phyloP scores from a whole-genome alignment of 2,888 invertebrate genomes.

The Laothoe populi region DNA sequence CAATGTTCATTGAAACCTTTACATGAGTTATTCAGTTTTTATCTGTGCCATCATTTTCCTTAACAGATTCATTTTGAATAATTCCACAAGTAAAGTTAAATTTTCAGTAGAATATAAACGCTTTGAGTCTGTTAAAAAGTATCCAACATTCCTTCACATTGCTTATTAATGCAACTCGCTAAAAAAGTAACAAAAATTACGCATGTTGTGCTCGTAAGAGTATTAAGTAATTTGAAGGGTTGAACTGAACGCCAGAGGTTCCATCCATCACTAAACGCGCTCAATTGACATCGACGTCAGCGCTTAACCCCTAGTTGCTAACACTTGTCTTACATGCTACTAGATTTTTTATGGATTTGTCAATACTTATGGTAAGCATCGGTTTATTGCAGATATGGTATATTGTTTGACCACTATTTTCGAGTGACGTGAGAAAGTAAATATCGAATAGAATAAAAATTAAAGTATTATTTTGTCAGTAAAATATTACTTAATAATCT shows the following conservation, averaged over 20 bases:
- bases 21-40: too few species aligned
- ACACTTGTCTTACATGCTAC: slow-evolving; percentile 59
- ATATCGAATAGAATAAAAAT: too few species aligned
- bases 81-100: background rate
- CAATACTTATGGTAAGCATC: background rate
- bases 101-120: background rate
- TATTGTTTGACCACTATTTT: too few species aligned
- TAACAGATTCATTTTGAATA: too few species aligned
- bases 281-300: slow-evolving; percentile 79
- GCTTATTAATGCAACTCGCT: slow-evolving; percentile 11
- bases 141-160: background rate
- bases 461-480: background rate
- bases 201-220: slow-evolving; percentile 39
- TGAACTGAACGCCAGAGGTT: slow-evolving; percentile 56
- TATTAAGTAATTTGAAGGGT: slow-evolving; percentile 69
- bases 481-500: too few species aligned
- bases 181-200: slow-evolving; percentile 20
- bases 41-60: too few species aligned
- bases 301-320: slow-evolving; percentile 67
- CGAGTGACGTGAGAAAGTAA: too few species aligned
- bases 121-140: background rate
- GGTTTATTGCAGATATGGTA: background rate
- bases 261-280: slow-evolving; percentile 75
- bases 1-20: too few species aligned
- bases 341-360: slow-evolving; percentile 20